Evolutionary conservation across 1,140 invertebrate species (phyloP).

Genomic region (Drosophila serrata): DNA sequence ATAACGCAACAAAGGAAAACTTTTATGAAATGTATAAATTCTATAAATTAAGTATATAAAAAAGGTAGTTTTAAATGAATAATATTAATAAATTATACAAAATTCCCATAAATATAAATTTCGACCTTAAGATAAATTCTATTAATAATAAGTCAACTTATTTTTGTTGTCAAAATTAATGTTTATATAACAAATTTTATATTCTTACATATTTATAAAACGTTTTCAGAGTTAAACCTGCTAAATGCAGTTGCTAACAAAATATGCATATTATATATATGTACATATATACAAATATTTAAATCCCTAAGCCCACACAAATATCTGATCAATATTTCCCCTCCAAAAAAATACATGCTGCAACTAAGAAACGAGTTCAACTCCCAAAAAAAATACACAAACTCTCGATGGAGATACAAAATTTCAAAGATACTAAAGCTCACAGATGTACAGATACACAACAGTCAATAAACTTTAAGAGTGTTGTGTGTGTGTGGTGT

Average conservation of each 20-base stretch:
- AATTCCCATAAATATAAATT: too few relatives aligned
- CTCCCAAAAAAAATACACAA: conserved; percentile 43
- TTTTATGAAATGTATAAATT: too few relatives aligned
- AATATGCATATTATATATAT: too few relatives aligned
- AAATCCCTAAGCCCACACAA: conserved; percentile 17
- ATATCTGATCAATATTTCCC: conserved; percentile 17
- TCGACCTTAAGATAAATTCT: too few relatives aligned
- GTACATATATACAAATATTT: too few relatives aligned
- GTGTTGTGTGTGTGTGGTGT: conserved; percentile 1
- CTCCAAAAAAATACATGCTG: conserved; percentile 11
- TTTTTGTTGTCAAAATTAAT: too few relatives aligned
- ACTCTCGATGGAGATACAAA: conserved; percentile 1
- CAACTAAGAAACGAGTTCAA: conserved; percentile 43
- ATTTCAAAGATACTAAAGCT: conserved; percentile 1
- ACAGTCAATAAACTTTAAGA: conserved; percentile 64
- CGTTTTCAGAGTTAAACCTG: neutral
- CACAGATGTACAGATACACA: conserved; percentile 13
- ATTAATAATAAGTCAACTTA: too few relatives aligned
- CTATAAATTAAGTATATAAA: too few relatives aligned
- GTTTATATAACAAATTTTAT: neutral
- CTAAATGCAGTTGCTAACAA: neutral
- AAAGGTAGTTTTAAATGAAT: too few relatives aligned
- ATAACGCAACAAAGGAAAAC: too few relatives aligned
- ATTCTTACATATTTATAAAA: neutral
- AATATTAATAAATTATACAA: too few relatives aligned